Evolutionary conservation across 2,888 invertebrate genomes (phyloP), one percentile per base, ranked within the genome.

Genomic region (Lysandra coridon): DNA sequence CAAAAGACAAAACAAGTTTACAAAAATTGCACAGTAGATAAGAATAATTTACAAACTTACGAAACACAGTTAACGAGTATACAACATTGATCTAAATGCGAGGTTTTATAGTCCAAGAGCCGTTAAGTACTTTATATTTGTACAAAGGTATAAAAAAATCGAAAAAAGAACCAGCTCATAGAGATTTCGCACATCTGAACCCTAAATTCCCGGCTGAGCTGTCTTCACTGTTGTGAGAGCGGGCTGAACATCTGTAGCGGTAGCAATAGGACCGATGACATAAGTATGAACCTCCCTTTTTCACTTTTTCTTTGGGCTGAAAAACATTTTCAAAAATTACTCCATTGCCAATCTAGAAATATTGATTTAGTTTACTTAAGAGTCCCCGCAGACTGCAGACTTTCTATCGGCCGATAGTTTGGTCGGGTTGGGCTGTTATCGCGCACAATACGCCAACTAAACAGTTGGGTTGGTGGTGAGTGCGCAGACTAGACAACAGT

Each of bases 251-350:
- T 82, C 99, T 95, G 87, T 99, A 99, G 80, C 99, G 96, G 92
- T 97, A 99, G 90, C 99, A 99, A 87, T 98, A 98, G 0, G 97
- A 97, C 87, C 97, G 95, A 85, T 98, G 98, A 85, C 98, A 99
- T 86, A 99, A 95, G 88, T 97, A 99, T 0, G 99, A 99, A 1
- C 99, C 99, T 57, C 99, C 99, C 93, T 99, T 99, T 88, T 99
- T 99, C 7, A 99, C 98, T 88, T 97, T 98, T 85, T 98, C 97
- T 85, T 94, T 87, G 30, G 88, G 90, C 96, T 96, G 87, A 79
- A 91, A 92, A 77, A 2, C 2, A 10, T 49, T 49, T 10, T 49
- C 10, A 49, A 49, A 49, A 49, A 49, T 49, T 49, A 49, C 49
- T 49, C 10, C 49, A 49, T 49, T 49, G 49, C 10, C 2, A 40